Evolutionary conservation across 2,888 invertebrate species (phyloP), one percentile per base, ranked within the genome.

Genomic region (Drosophila histrio): DNA sequence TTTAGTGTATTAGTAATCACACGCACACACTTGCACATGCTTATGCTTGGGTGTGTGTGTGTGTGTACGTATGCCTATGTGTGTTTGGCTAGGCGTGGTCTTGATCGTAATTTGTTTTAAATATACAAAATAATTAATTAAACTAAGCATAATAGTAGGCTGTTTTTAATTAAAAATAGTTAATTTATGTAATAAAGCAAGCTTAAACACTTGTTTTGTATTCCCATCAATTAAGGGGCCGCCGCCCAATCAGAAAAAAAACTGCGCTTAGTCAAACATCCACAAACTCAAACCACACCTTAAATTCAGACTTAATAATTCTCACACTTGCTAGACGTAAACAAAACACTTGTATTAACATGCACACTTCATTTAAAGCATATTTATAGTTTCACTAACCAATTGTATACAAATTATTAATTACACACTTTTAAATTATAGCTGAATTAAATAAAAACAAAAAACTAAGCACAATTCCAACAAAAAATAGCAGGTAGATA

Each of bases 401-500:
- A 65, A 44, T 66, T 65, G 19, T 11, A 5, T 9, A 47, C 30
- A 24, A 70, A 53, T 52, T 50, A 66, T 50, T 36, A 32, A 70
- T 39, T 26, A 34, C 46, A 11, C 43, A 62, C 61, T 58, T 58
- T 8, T 50, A 80, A 84, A 78, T 58, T 59, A 84, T 47, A 65
- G 15, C 13, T 58, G 41, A 72, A 61, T 78, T 56, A 77, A 87
- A 87, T 57, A 72, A 82, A 84, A 87, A 84, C 71, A 80, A 78
- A 72, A 72, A 83, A 72, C 62, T 46, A 52, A 32, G 49, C 65
- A 59, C 72, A 53, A 65, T 21, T 57, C 26, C 59, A 49, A 70
- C 73, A 57, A 62, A 60, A n/a, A 68, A 41, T 61, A 49, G 59
- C 54, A 53, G 57, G 57, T 77, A 66, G 73, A 44, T 69, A 66